These are phyloP conservation scores for Oncorhynchus kisutch DNA, from an alignment of 2,113 vertebrate species.

Conservation along the genomic window DNA sequence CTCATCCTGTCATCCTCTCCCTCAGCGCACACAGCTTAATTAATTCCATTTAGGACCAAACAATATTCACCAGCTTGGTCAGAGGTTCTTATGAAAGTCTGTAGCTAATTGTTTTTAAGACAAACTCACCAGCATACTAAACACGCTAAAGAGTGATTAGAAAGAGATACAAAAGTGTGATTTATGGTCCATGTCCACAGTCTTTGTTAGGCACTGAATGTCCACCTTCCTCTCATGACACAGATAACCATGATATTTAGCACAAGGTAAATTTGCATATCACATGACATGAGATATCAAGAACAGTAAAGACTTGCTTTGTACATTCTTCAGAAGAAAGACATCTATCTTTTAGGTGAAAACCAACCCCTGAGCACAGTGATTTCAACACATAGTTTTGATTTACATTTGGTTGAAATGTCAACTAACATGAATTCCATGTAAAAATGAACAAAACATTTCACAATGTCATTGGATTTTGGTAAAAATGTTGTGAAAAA, in stretches of 20 bases:
- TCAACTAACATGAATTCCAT: no score
- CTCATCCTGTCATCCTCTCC: constrained; percentile 50
- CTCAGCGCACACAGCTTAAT: constrained; percentile 67
- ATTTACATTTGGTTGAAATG: no score
- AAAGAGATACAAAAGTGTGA: background rate
- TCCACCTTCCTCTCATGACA: background rate
- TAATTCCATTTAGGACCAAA: constrained; percentile 69
- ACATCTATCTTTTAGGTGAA: background rate
- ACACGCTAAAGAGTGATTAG: constrained; percentile 13
- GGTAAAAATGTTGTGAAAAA: no score
- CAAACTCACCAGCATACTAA: constrained; percentile 36
- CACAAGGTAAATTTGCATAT: background rate
- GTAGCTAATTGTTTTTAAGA: constrained; percentile 58
- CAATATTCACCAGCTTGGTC: constrained; percentile 67
- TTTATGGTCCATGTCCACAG: background rate
- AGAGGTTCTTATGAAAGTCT: constrained; percentile 65
- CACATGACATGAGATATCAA: background rate
- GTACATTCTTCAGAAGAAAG: background rate
- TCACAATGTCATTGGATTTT: no score
- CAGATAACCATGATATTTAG: background rate
- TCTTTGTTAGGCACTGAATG: background rate
- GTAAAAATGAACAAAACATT: no score
- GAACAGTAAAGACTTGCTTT: background rate
- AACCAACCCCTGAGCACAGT: background rate
- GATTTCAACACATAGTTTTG: no score